Base-by-base conservation (phyloP, 2,888 invertebrate species). In the Agrotis puta region DNA sequence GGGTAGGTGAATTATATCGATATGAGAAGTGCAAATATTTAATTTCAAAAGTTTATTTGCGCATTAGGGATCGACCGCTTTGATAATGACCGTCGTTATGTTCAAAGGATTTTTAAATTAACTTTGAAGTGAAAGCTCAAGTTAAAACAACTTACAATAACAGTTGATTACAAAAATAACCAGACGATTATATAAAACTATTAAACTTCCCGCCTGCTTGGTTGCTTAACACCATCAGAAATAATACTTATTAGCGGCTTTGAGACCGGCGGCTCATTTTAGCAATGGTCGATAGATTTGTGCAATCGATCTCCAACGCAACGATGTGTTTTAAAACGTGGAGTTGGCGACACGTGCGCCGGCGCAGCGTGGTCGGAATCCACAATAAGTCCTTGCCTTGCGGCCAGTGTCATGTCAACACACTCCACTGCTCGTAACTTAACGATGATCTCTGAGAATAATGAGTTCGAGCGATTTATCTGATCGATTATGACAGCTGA, bases 341-440 rank as follows among this genome's bases (percentile, higher is more conserved):
- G 70, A 78, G 72, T 72, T 71, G 64, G 74, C 63, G 74, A 84
- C 87, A 87, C 88, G 87, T 86, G 86, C 85, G 77, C 83, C 76
- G 77, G 74, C 78, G 85, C 77, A 71, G 70, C 88, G 88, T 91
- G 91, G 76, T 64, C 64, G 69, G 92, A 90, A 92, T 92, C 84
- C 87, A 79, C 86, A 89, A 90, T 77, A 81, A 88, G 89, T 82
- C 88, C 87, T 92, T 88, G 91, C 89, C 85, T 88, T 90, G 90
- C 82, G 86, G 85, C 88, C 88, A 90, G 89, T 90, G 88, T 86
- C 88, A 87, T 83, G 82, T 81, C 82, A 82, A 85, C 83, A 83
- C 63, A 76, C 77, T 77, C 64, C 74, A 61, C 69, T 71, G 71
- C 62, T 47, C 67, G 70, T 62, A 68, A 64, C 33, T 74, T 73